Percentiles rank a stretch among this genome's conserved stretches.
Conservation (phyloP, 2,113 vertebrate species). For the Athene cunicularia region DNA sequence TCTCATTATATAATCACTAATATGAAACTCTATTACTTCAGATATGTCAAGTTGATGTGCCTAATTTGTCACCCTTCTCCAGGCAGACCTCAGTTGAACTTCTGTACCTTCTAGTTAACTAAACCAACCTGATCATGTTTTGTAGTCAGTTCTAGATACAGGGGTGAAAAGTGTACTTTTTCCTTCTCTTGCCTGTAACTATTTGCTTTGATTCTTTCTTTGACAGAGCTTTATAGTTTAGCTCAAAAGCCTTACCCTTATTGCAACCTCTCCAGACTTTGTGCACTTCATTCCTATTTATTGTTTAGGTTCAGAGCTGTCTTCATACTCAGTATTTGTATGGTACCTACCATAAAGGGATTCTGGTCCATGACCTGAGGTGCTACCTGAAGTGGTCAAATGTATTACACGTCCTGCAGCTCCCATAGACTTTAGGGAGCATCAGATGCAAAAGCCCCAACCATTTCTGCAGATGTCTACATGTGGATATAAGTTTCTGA, state of each 20-base stretch:
- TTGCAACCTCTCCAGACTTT: background rate
- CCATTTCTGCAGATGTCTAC: background rate
- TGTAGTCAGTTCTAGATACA: background rate
- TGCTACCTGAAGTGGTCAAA: background rate
- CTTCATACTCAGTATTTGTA: background rate
- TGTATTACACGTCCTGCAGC: background rate
- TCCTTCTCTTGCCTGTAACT: background rate
- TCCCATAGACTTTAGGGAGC: background rate
- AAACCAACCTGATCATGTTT: background rate
- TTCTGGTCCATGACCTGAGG: background rate
- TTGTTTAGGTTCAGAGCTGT: background rate
- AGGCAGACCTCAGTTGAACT: background rate
- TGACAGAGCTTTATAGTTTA: background rate
- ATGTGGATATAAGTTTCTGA: background rate
- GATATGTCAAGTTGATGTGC: background rate
- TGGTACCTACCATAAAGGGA: background rate
- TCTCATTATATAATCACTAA: background rate
- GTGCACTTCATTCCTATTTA: background rate
- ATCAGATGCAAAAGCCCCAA: background rate
- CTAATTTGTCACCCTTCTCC: background rate
- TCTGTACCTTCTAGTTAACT: background rate
- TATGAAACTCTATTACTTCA: background rate
- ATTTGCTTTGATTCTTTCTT: background rate
- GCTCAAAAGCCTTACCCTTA: background rate
- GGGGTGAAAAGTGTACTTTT: background rate